A percentile compares a stretch with the other conserved stretches of the same genome.
Evolutionary conservation across 2,113 vertebrate species (phyloP).

Genomic region (Passerina amoena): DNA sequence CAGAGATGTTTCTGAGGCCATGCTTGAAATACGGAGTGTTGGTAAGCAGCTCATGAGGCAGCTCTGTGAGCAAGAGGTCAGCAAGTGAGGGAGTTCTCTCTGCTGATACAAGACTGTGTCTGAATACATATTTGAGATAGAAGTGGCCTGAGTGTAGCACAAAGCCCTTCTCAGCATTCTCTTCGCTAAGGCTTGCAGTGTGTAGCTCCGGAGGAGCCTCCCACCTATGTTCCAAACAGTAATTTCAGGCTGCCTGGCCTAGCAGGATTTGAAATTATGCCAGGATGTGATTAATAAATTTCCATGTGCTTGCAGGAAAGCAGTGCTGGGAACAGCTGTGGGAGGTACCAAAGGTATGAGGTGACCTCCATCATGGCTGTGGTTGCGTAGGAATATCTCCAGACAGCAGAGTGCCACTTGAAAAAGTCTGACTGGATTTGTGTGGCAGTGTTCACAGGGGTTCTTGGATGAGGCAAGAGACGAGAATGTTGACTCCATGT

Average conservation of each 20-base stretch:
- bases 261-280: neutral
- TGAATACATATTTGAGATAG: neutral
- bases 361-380: neutral
- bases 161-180: neutral
- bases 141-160: neutral
- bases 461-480: no score
- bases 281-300: neutral
- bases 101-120: neutral
- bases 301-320: neutral
- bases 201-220: neutral
- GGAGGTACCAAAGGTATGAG: neutral
- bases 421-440: neutral
- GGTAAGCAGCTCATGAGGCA: rapidly evolving
- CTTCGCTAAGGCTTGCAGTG: neutral
- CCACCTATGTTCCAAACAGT: neutral
- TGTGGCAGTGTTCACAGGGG: no score
- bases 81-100: neutral
- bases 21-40: rapidly evolving
- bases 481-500: no score
- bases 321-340: neutral
- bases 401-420: neutral
- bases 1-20: neutral
- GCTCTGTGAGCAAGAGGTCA: neutral
- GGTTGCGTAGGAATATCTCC: neutral
- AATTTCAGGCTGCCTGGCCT: neutral